phyloP scores from a whole-genome alignment of 2,888 invertebrate genomes.

The Pollenia labialis region DNA sequence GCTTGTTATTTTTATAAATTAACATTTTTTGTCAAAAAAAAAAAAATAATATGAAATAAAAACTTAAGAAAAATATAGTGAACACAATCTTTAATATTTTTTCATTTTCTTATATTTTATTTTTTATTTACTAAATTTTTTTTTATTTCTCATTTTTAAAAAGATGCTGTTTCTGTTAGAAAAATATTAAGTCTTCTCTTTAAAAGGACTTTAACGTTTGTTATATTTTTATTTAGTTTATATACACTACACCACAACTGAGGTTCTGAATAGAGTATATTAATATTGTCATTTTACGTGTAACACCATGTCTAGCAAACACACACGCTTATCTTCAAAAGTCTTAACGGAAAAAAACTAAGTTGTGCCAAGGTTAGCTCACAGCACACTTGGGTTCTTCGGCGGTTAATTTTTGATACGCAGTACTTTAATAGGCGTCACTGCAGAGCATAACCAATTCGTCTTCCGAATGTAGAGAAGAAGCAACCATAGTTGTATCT shows the following conservation, averaged over 20 bases:
- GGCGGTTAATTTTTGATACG: too few species aligned
- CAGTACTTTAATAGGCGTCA: too few species aligned
- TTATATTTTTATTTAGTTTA: slow-evolving; percentile 19
- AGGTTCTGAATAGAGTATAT: too few species aligned
- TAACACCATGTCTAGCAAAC: too few species aligned
- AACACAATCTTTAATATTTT: slow-evolving; percentile 52
- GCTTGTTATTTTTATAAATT: slow-evolving; percentile 50
- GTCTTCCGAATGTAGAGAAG: too few species aligned
- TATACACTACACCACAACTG: neutral
- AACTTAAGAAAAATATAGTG: slow-evolving; percentile 15
- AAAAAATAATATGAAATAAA: neutral
- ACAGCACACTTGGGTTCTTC: too few species aligned
- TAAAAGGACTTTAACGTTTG: slow-evolving; percentile 35
- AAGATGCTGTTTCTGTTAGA: slow-evolving; percentile 19
- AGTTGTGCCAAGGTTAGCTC: too few species aligned
- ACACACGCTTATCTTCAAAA: too few species aligned
- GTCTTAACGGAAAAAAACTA: too few species aligned
- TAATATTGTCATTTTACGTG: too few species aligned
- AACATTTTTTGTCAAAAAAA: slow-evolving; percentile 12
- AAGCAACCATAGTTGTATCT: too few species aligned
- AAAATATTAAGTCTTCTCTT: slow-evolving; percentile 38
- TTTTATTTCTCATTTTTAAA: slow-evolving; percentile 1
- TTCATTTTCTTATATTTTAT: slow-evolving; percentile 6
- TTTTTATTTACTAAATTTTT: neutral
- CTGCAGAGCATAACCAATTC: too few species aligned